phyloP scores from a whole-genome alignment of 2,797 vertebrate species.

The Salmo trutta region DNA sequence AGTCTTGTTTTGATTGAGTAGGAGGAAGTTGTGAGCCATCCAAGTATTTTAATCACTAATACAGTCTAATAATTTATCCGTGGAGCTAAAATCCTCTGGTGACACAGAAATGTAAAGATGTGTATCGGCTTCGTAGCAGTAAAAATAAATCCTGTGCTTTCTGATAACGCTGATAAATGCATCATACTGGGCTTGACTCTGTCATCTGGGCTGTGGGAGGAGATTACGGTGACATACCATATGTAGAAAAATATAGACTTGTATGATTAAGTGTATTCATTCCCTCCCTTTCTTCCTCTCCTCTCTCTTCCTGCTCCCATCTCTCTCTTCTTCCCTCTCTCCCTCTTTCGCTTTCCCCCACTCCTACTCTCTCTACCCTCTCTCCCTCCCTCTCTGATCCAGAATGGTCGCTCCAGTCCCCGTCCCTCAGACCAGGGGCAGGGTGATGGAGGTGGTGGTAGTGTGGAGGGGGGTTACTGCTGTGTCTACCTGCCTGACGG shows the following conservation, averaged over 20 bases:
- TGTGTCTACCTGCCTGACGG: conserved; percentile 93
- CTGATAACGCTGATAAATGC: too few relatives aligned
- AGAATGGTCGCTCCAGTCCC: conserved; percentile 80
- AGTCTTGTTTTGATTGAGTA: too few relatives aligned
- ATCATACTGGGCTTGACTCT: too few relatives aligned
- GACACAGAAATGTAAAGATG: too few relatives aligned
- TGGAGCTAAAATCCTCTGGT: too few relatives aligned
- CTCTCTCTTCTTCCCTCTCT: neutral
- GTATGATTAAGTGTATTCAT: neutral
- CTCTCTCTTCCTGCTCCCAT: neutral
- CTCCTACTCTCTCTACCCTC: neutral
- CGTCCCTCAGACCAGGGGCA: conserved; percentile 64
- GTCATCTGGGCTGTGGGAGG: neutral
- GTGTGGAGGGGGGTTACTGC: conserved; percentile 86
- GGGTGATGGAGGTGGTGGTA: conserved; percentile 52
- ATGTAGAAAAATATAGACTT: neutral
- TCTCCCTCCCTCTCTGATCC: neutral
- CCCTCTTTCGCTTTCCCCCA: neutral
- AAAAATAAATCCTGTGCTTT: too few relatives aligned
- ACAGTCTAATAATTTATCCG: too few relatives aligned
- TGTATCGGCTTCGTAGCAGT: too few relatives aligned
- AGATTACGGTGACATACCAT: neutral
- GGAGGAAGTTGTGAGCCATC: too few relatives aligned
- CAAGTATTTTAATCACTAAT: too few relatives aligned
- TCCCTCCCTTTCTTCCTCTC: neutral